phyloP scores from a whole-genome alignment of 2,888 invertebrate species.

The Lepidocyrtoides sp. region DNA sequence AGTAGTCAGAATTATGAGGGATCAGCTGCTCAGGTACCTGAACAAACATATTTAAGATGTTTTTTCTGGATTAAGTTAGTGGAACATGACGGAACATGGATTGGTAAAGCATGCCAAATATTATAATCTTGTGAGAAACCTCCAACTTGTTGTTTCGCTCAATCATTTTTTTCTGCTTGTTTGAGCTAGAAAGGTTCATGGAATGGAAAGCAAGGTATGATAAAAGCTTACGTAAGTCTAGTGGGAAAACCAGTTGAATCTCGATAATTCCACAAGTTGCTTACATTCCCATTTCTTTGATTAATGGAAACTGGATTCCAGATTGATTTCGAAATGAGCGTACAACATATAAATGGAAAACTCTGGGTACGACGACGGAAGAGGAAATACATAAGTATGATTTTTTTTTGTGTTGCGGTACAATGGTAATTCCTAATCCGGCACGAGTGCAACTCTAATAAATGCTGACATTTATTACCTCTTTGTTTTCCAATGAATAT shows the following conservation, averaged over 20 bases:
- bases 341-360: too few relatives aligned
- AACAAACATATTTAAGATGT: neutral
- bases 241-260: conserved; percentile 56
- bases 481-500: neutral
- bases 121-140: neutral
- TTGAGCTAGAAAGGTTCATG: neutral
- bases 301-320: conserved; percentile 41
- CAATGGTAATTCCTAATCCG: neutral
- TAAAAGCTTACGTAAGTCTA: neutral
- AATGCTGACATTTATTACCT: neutral
- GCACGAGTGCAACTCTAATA: neutral
- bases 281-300: conserved; percentile 34
- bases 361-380: too few relatives aligned
- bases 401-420: neutral
- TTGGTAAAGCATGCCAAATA: neutral
- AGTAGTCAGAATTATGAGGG: neutral
- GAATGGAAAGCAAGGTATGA: neutral
- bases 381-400: too few relatives aligned
- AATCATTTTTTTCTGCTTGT: neutral
- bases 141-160: neutral
- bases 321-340: conserved; percentile 54
- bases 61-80: neutral
- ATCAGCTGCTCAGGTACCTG: neutral
- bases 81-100: neutral
- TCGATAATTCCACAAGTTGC: conserved; percentile 55